Base-by-base conservation (phyloP, 2,888 invertebrate genomes). In the Rhaphigaster nebulosa region DNA sequence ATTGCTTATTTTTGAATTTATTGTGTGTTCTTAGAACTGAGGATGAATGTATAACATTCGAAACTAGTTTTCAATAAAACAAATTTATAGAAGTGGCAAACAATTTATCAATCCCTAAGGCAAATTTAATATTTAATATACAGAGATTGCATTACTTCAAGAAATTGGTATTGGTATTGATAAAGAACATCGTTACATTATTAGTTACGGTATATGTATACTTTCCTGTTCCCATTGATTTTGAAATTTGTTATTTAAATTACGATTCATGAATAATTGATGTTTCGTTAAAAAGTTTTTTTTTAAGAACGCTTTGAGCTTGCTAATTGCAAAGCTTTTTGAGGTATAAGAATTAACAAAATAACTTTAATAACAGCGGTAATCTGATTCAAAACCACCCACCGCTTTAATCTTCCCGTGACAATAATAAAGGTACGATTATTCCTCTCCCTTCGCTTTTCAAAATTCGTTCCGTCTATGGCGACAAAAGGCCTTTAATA, bases 221-320 rank as follows among this genome's bases (percentile, higher is more conserved):
- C 29, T 29, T 65, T 65, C 29, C 65, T 15, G 13, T 34, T 34
- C 13, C 41, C 12, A 50, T 54, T 20, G 50, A n/a, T 54, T 54
- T 87, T 20, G 4, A 54, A 54, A 45, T 45, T 50, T 50, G 87
- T 29, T 29, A 87, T 87, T 87, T 87, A 87, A 87, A 87, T 87
- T 87, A 52, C 34, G 6, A 0, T 26, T 52, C 54, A 54, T 87
- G 50, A 29, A 52, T 76, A 76, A 52, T 29, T 52, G n/a, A 87
- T 87, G 50, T 87, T 45, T 5, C 29, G 34, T 29, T 29, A 50
- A 45, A 45, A 87, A 87, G 87, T 50, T 54, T 54, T 38, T 56
- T 29, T 56, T 87, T 50, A 26, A 26, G 5, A 8, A 45, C 13
- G 60, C 60, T 88, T 88, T 88, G 88, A 88, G 26, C 20, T 34